Base-by-base conservation (phyloP, 2,797 vertebrate genomes). In the Okamejei kenojei region DNA sequence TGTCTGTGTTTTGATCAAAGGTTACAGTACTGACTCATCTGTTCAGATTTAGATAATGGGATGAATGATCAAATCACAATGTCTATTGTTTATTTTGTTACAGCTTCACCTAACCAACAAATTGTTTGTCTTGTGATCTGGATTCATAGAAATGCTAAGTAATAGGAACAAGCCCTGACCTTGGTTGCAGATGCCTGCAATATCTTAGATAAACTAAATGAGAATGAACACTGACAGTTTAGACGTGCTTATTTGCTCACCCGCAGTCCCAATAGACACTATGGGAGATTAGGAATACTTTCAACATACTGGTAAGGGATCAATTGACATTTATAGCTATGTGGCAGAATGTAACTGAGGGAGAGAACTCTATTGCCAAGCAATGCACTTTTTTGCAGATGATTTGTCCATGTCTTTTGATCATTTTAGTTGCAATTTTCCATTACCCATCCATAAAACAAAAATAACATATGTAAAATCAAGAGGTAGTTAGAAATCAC, bases 271-370 rank as follows among this genome's bases (percentile, higher is more conserved):
- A 88, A 32, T 32, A 21, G 84, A 88, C 61, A 35, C 21, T 21
- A 35, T 15, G 65, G 61, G 7, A 9, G 63, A 88, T 88, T 88
- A 88, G 84, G 29, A 88, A 68, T 88, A 68, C 84, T 88, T 88
- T 88, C 84, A 88, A 88, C n/a, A 65, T 88, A 88, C 29, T 63
- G 21, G n/a, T 88, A 88, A 68, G 61, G n/a, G 35, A 88, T 68
- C 84, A 68, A 32, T 88, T 17, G 68, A 68, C 35, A 32, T 86
- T 65, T 65, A 58, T 65, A 61, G n/a, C 61, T 35, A 19, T 35
- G 68, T 17, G 19, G 65, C 84, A 88, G 84, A 88, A 68, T 17
- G 21, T 88, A 68, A 88, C 17, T 32, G 63, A 88, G n/a, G 23
- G 61, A 21, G n/a, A 32, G 61, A 35, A 35, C 63, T 35, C n/a